Base-by-base conservation (phyloP, 2,797 vertebrate species). In the Enteromius thamalakanensis region DNA sequence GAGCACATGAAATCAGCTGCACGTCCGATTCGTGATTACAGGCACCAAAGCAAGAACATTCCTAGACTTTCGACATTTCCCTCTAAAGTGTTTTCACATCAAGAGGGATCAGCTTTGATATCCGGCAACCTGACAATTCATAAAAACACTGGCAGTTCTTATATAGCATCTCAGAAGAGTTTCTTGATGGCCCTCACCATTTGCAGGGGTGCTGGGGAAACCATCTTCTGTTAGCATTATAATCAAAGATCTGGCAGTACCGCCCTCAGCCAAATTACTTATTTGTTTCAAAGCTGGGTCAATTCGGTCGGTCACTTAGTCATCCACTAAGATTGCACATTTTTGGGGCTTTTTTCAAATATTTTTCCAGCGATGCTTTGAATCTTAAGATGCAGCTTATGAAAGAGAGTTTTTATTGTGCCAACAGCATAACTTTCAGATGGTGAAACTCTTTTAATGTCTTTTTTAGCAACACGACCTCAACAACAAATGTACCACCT, bases 61-160 rank as follows among this genome's bases (percentile, higher is more conserved):
- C 55, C n/a, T 6, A 76, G 60, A 67, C 70, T 29, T 82, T 67
- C 23, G 2, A 55, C 71, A 82, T 76, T 82, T 68, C 60, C 60
- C 15, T 67, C 14, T 8, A 60, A 60, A 45, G 60, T 29, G 47
- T 67, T 82, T 76, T 75, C 29, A 42, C 26, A 58, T 82, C 60
- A 76, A 67, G 34, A 82, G 47, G 23, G 71, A 29, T 76, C 71
- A 42, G 80, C 60, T 65, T 68, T 82, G 71, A 82, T 76, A 55
- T 76, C 71, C 72, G 23, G 80, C 80, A 76, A 76, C 23, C 47
- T 68, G 17, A 45, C 71, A 55, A 68, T 68, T 64, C 17, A 55
- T 32, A 32, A 72, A 65, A 74, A 82, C 80, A 76, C 62, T 60
- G 51, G 29, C n/a, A 37, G 70, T 65, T 58, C 64, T 81, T 51